Evolutionary conservation across 2,888 invertebrate species (phyloP).

Genomic region (Pachliopta kotzebuea): DNA sequence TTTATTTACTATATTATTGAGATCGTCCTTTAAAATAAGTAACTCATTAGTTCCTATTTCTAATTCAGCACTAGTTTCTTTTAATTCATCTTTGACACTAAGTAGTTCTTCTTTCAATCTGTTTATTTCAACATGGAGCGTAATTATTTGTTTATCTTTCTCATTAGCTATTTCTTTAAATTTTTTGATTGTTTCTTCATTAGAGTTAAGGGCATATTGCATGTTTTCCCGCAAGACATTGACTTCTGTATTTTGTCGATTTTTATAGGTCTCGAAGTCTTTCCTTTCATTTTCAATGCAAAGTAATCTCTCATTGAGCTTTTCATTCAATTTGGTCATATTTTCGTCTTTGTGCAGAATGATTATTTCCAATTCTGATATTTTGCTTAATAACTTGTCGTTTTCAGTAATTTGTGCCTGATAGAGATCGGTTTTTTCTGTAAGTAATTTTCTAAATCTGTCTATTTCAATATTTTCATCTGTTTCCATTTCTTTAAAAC

Average conservation of each 20-base stretch:
- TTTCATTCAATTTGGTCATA: constrained; percentile 39
- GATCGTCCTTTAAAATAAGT: constrained; percentile 52
- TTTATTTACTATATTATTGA: constrained; percentile 46
- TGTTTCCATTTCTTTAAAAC: constrained; percentile 30
- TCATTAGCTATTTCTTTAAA: constrained; percentile 53
- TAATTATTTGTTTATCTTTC: constrained; percentile 58
- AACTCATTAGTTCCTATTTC: constrained; percentile 63
- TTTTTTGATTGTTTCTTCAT: constrained; percentile 55
- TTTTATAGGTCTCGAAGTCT: constrained; percentile 67
- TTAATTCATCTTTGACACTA: constrained; percentile 56
- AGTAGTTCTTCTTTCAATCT: constrained; percentile 50
- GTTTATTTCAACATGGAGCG: constrained; percentile 62
- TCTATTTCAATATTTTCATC: constrained; percentile 36
- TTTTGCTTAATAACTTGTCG: constrained; percentile 38
- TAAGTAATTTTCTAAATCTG: constrained; percentile 39
- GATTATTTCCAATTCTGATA: constrained; percentile 40
- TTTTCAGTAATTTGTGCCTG: constrained; percentile 41
- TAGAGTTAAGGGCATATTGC: constrained; percentile 55
- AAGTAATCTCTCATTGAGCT: constrained; percentile 40
- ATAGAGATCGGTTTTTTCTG: constrained; percentile 42
- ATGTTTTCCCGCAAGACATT: constrained; percentile 61
- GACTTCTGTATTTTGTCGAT: constrained; percentile 61
- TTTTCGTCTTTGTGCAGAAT: constrained; percentile 42
- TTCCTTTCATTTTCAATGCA: constrained; percentile 48
- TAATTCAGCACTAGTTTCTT: constrained; percentile 58